A percentile compares a stretch with the other conserved stretches of the same genome.
These are phyloP conservation scores for Proctacanthus coquilletti DNA, from an alignment of 1,140 invertebrate species.

Conservation along the genomic window DNA sequence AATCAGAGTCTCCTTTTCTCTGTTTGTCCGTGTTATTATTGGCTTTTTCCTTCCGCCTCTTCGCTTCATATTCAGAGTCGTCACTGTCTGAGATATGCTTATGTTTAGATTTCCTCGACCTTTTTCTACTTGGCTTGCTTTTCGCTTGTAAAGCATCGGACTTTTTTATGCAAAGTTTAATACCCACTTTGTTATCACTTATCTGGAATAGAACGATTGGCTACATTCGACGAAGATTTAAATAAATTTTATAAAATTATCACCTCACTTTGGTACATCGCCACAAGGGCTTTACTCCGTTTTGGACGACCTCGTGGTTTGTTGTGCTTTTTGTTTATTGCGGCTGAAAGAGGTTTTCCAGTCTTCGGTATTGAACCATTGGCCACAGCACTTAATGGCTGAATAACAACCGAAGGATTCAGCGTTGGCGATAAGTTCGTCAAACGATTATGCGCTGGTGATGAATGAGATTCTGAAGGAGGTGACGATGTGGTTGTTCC, in stretches of 20 bases:
- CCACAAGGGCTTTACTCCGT: slow-evolving; percentile 19
- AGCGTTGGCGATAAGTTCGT: background rate
- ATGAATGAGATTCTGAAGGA: slow-evolving; percentile 21
- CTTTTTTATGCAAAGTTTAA: slow-evolving; percentile 46
- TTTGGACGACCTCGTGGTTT: slow-evolving; percentile 18
- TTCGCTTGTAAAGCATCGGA: slow-evolving; percentile 24
- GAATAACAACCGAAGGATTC: slow-evolving; percentile 5
- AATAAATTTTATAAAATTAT: slow-evolving; percentile 1
- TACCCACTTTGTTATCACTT: slow-evolving; percentile 42
- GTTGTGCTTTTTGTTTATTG: slow-evolving; percentile 18
- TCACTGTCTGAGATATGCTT: slow-evolving; percentile 30
- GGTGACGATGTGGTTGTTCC: slow-evolving; percentile 25
- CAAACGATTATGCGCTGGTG: slow-evolving; percentile 1
- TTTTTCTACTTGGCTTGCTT: slow-evolving; percentile 27
- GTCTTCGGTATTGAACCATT: slow-evolving; percentile 27
- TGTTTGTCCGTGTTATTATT: slow-evolving; percentile 14
- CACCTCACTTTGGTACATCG: slow-evolving; percentile 28
- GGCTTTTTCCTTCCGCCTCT: slow-evolving; percentile 20
- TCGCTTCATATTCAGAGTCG: slow-evolving; percentile 33
- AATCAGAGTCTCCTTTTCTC: slow-evolving; percentile 17
- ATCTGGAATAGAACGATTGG: slow-evolving; percentile 39
- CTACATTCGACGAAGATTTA: background rate
- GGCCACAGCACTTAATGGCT: slow-evolving; percentile 10
- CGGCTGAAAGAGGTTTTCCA: slow-evolving; percentile 19
- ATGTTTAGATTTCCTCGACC: slow-evolving; percentile 32